Conservation (phyloP, 2,888 invertebrate genomes). For the Pristionchus maxplancki region DNA sequence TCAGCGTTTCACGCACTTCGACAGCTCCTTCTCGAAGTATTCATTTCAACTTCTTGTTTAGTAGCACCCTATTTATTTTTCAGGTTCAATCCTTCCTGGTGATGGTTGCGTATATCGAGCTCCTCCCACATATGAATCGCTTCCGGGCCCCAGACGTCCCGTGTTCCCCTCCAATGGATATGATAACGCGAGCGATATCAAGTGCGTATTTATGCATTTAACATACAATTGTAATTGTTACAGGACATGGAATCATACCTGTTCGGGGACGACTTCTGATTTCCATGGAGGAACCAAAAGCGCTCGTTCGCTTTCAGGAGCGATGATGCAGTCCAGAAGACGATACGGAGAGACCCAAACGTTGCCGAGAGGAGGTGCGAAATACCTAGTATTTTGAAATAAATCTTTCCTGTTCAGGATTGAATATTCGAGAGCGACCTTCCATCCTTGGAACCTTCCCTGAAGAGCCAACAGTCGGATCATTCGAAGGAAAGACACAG, state of each 20-base stretch:
- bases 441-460: constrained; percentile 4
- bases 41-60: background rate
- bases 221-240: too few relatives aligned
- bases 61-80: background rate
- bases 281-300: background rate
- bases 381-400: background rate
- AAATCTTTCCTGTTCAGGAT: background rate
- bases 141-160: constrained; percentile 38
- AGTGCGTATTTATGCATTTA: background rate
- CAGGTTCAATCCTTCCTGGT: constrained; percentile 58
- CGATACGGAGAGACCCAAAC: constrained; percentile 60
- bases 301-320: background rate
- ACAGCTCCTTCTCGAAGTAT: constrained; percentile 56
- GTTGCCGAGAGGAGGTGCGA: constrained; percentile 53
- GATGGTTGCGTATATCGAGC: constrained; percentile 59
- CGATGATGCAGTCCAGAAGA: background rate
- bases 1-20: constrained; percentile 55
- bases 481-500: background rate
- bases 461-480: background rate
- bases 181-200: constrained; percentile 55
- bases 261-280: background rate
- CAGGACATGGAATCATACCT: constrained; percentile 59
- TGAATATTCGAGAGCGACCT: background rate
- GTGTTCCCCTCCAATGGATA: constrained; percentile 51
- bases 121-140: constrained; percentile 58